phyloP scores from a whole-genome alignment of 2,113 vertebrate species.

The Donacobius atricapilla region DNA sequence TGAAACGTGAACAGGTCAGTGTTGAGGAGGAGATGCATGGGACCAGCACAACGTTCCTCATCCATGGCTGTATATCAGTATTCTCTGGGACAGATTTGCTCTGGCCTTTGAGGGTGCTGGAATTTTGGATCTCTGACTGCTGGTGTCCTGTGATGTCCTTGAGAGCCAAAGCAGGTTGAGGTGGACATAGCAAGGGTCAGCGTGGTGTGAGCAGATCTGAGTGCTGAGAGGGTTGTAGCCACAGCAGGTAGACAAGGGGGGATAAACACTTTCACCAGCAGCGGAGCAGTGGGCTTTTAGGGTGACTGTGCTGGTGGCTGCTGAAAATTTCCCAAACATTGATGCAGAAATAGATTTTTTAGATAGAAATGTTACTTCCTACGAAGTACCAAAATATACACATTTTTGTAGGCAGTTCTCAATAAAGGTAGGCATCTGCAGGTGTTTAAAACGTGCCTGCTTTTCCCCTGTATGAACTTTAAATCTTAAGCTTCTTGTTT shows the following conservation, averaged over 20 bases:
- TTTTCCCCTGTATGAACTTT: background rate
- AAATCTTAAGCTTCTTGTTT: background rate
- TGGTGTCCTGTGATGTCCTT: background rate
- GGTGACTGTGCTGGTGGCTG: background rate
- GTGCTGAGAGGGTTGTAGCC: background rate
- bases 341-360: background rate
- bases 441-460: background rate
- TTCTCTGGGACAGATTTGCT: background rate
- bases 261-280: background rate
- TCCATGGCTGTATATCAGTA: accelerated
- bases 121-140: background rate
- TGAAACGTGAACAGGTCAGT: background rate
- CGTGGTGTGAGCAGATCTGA: background rate
- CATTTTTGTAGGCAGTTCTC: background rate
- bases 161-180: background rate
- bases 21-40: background rate
- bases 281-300: background rate
- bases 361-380: background rate
- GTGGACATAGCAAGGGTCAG: background rate
- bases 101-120: background rate
- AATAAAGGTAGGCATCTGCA: background rate
- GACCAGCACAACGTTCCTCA: background rate
- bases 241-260: background rate
- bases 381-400: background rate
- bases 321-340: background rate